Conservation (phyloP, 2,113 vertebrate species). For the Trochalopteron elliotii region DNA sequence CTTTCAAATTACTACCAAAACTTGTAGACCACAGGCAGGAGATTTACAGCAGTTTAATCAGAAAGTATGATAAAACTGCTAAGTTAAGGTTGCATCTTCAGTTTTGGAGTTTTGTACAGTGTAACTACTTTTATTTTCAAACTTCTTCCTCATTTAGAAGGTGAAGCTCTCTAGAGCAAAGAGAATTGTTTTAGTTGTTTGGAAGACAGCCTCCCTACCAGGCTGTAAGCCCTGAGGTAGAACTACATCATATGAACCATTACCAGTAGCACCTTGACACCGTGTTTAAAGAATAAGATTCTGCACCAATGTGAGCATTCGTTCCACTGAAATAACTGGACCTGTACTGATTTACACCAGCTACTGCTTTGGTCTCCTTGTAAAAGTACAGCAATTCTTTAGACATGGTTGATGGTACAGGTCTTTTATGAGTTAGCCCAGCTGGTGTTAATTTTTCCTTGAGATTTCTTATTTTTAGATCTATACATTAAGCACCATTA, state of each 20-base stretch:
- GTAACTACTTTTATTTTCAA: background rate
- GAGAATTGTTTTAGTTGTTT: background rate
- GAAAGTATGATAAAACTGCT: background rate
- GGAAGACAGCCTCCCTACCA: rapidly evolving
- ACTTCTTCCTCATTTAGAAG: background rate
- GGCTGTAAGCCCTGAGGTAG: background rate
- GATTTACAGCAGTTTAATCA: background rate
- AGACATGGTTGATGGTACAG: background rate
- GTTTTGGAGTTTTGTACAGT: background rate
- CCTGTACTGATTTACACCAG: background rate
- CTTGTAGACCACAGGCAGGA: background rate
- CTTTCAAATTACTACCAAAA: background rate
- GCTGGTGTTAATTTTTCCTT: background rate
- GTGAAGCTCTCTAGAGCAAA: background rate
- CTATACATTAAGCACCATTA: slow-evolving; percentile 11
- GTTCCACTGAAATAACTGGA: background rate
- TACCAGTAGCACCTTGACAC: background rate
- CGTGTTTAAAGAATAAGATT: background rate
- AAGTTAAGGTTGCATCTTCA: background rate
- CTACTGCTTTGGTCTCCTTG: background rate
- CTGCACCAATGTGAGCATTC: background rate
- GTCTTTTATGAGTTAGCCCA: background rate
- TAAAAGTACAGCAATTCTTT: background rate
- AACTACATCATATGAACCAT: background rate
- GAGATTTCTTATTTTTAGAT: slow-evolving; percentile 48